phyloP scores from a whole-genome alignment of 2,888 invertebrate species.

The Orchesellides sinensis region DNA sequence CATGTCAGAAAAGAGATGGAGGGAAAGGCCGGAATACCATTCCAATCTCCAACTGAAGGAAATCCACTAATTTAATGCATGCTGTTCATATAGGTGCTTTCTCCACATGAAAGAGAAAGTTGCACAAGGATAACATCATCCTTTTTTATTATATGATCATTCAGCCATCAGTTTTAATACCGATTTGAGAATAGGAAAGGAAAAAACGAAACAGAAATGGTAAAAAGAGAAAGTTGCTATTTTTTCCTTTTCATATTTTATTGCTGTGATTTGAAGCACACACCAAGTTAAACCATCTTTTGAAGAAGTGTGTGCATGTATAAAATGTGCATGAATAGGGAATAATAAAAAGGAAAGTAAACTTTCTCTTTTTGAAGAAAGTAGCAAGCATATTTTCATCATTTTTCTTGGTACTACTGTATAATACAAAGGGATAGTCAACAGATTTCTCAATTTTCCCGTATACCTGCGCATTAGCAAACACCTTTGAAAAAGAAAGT shows the following conservation, averaged over 20 bases:
- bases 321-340: background rate
- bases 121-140: no score
- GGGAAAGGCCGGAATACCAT: no score
- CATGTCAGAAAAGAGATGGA: slow-evolving; percentile 30
- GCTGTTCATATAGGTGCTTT: no score
- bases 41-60: background rate
- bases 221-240: background rate
- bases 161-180: background rate
- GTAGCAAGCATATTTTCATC: background rate
- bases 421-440: slow-evolving; percentile 21
- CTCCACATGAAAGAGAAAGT: background rate
- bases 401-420: no score
- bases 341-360: background rate
- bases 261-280: background rate
- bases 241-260: background rate
- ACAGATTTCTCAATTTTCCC: slow-evolving; percentile 25
- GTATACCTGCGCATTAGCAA: no score
- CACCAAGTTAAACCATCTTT: background rate
- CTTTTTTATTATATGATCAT: background rate
- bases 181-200: no score
- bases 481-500: no score
- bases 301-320: no score
- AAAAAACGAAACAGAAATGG: background rate
- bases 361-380: slow-evolving; percentile 7
- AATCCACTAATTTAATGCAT: background rate